phyloP scores from a whole-genome alignment of 2,888 invertebrate species.

The Xanthorhoe designata region DNA sequence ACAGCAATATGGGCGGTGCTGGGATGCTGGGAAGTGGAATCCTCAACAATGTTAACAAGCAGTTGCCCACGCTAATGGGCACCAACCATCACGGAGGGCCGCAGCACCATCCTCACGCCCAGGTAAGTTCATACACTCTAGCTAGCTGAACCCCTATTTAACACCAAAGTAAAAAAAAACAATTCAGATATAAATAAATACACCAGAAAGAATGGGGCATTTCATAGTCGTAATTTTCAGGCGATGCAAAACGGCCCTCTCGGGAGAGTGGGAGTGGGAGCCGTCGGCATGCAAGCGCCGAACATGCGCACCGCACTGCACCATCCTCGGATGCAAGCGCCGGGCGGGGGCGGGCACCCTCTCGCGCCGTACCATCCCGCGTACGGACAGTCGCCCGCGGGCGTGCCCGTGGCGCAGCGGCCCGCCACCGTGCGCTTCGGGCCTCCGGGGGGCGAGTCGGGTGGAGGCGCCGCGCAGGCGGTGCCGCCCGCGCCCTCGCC shows the following conservation, averaged over 20 bases:
- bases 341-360: constrained; percentile 82
- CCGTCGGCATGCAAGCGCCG: constrained; percentile 77
- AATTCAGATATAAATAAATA: too few species aligned
- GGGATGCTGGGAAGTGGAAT: constrained; percentile 91
- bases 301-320: constrained; percentile 87
- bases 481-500: constrained; percentile 92
- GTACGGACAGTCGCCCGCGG: constrained; percentile 83
- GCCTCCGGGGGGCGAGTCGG: constrained; percentile 77
- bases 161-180: not conserved
- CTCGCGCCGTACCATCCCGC: constrained; percentile 86
- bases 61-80: constrained; percentile 88
- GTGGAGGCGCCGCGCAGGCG: constrained; percentile 89
- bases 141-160: not conserved
- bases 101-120: constrained; percentile 80
- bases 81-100: constrained; percentile 79
- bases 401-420: constrained; percentile 62
- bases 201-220: constrained; percentile 5
- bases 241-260: constrained; percentile 93
- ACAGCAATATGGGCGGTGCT: constrained; percentile 89
- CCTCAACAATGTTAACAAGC: constrained; percentile 92
- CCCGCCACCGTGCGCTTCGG: constrained; percentile 82
- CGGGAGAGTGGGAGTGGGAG: constrained; percentile 82
- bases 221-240: constrained; percentile 55
- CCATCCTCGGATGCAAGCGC: constrained; percentile 79
- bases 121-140: constrained; percentile 57